A percentile compares a stretch with the other conserved stretches of the same genome.
Evolutionary conservation across 2,113 vertebrate genomes (phyloP).

Genomic region (Alethe diademata): DNA sequence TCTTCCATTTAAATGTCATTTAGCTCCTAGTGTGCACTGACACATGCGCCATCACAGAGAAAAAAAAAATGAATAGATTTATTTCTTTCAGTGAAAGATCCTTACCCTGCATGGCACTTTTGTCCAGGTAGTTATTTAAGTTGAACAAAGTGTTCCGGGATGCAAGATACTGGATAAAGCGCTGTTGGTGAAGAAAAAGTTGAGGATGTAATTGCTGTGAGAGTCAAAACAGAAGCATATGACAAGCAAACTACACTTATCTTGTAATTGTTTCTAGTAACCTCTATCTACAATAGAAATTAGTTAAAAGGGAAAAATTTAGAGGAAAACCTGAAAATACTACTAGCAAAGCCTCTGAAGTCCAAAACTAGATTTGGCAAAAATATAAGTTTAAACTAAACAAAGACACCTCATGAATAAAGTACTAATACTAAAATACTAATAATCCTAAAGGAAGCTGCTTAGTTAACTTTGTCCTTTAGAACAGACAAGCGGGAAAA

Average conservation of each 20-base stretch:
- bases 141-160: conserved; percentile 94
- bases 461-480: background rate
- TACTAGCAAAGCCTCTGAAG: background rate
- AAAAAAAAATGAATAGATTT: background rate
- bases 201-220: background rate
- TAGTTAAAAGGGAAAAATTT: background rate
- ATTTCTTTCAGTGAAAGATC: background rate
- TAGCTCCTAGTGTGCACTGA: background rate
- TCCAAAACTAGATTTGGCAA: background rate
- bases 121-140: conserved; percentile 95
- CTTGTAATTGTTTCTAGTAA: background rate
- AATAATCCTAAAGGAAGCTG: background rate
- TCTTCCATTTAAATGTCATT: background rate
- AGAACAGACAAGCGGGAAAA: background rate
- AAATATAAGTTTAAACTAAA: background rate
- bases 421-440: background rate
- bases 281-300: background rate
- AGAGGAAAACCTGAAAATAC: background rate
- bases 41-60: background rate
- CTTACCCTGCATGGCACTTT: conserved; percentile 91
- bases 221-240: background rate
- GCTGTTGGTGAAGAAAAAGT: conserved; percentile 69
- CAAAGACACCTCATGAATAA: background rate
- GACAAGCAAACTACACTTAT: background rate
- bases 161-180: conserved; percentile 94